Percentiles rank a stretch among this genome's conserved stretches.
phyloP scores from a whole-genome alignment of 2,888 invertebrate species.

The Mesorhabditis spiculigera region DNA sequence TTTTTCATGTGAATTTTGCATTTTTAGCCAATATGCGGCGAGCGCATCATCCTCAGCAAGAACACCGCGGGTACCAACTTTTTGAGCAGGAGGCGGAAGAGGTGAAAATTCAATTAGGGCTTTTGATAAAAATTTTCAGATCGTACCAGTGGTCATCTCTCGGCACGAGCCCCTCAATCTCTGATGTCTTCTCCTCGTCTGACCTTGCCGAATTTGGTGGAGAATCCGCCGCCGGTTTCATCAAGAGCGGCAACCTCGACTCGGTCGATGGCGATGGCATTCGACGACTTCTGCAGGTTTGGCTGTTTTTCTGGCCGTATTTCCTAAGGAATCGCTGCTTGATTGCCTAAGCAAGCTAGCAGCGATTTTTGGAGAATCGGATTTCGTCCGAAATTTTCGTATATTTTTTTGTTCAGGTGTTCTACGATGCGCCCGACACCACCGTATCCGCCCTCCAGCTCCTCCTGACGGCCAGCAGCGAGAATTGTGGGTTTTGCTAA shows the following conservation, averaged over 20 bases:
- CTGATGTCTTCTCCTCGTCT: background rate
- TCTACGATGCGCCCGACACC: conserved; percentile 39
- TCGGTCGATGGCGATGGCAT: background rate
- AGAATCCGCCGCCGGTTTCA: background rate
- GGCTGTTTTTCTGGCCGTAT: background rate
- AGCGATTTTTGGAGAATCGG: background rate
- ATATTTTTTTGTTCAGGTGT: conserved; percentile 24
- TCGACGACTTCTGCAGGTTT: background rate
- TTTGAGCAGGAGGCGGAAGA: background rate
- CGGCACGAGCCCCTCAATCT: background rate
- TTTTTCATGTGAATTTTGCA: too few species aligned
- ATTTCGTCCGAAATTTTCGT: background rate
- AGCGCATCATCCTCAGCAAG: background rate
- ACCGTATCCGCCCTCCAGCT: conserved; percentile 31
- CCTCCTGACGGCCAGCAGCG: conserved; percentile 31
- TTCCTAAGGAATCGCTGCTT: background rate
- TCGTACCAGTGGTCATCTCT: background rate
- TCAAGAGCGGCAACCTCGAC: background rate
- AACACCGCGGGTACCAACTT: background rate
- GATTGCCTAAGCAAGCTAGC: background rate
- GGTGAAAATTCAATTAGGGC: too few species aligned
- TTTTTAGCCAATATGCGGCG: background rate
- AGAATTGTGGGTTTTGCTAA: conserved; percentile 22
- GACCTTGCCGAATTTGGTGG: background rate
- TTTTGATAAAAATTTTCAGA: too few species aligned